These are phyloP conservation scores for Drosophila equinoxialis DNA, from an alignment of 1,140 invertebrate species.

Conservation along the genomic window DNA sequence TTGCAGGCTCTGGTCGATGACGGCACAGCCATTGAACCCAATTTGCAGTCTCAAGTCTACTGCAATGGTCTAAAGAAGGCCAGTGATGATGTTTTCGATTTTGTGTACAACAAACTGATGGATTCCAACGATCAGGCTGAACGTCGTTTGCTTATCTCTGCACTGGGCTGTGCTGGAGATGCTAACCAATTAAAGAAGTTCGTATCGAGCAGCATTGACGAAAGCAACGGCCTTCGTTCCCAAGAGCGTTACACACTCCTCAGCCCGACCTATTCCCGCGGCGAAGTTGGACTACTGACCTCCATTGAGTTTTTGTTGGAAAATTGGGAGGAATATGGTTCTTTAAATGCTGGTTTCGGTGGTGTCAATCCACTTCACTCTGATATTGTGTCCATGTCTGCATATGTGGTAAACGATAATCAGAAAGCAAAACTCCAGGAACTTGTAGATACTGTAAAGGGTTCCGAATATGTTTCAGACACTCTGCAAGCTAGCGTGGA, in stretches of 20 bases:
- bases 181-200: constrained; percentile 56
- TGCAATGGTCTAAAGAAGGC: constrained; percentile 87
- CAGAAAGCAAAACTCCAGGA: constrained; percentile 57
- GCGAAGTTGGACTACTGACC: constrained; percentile 56
- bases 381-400: constrained; percentile 62
- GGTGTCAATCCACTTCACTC: constrained; percentile 61
- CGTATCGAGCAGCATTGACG: constrained; percentile 65
- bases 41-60: constrained; percentile 84
- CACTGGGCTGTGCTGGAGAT: constrained; percentile 85
- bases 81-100: constrained; percentile 86
- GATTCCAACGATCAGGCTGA: constrained; percentile 85
- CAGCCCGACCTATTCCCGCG: constrained; percentile 63
- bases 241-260: constrained; percentile 72
- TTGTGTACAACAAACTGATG: constrained; percentile 85
- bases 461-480: constrained; percentile 35
- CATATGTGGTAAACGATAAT: constrained; percentile 55
- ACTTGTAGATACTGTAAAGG: constrained; percentile 52
- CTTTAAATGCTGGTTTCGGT: constrained; percentile 64
- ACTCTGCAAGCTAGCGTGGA: constrained; percentile 57
- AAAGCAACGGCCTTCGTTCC: constrained; percentile 40
- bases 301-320: constrained; percentile 63
- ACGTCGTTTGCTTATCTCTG: constrained; percentile 84
- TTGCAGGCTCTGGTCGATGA: constrained; percentile 76
- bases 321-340: constrained; percentile 58
- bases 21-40: constrained; percentile 73